phyloP scores from a whole-genome alignment of 2,113 vertebrate species.

The Larimichthys crocea region DNA sequence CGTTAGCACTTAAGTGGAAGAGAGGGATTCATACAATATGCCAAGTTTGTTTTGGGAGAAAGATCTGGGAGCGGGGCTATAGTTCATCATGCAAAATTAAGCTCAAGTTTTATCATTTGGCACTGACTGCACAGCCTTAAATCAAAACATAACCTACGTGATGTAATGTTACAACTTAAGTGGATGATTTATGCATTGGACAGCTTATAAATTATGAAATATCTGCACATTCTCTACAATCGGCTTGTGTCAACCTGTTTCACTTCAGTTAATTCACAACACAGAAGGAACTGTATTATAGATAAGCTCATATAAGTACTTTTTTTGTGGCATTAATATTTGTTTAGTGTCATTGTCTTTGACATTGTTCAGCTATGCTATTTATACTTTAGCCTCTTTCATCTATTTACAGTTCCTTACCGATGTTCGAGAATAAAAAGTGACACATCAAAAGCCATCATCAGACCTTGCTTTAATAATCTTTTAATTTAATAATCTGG shows the following conservation, averaged over 20 bases:
- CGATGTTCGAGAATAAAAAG: conserved; percentile 15
- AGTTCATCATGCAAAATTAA: conserved; percentile 58
- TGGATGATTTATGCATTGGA: conserved; percentile 55
- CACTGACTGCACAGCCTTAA: conserved; percentile 27
- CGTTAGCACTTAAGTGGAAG: conserved; percentile 69
- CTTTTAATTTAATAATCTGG: background rate
- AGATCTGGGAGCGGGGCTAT: conserved; percentile 28
- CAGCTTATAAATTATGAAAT: conserved; percentile 43
- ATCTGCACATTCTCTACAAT: conserved; percentile 41
- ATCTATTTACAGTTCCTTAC: conserved; percentile 12
- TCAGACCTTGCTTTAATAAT: background rate
- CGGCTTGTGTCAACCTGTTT: conserved; percentile 31
- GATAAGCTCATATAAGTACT: conserved; percentile 45
- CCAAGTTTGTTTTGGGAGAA: conserved; percentile 58
- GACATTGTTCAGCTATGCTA: conserved; percentile 1
- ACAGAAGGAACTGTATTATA: conserved; percentile 25
- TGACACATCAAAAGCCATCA: conserved; percentile 13
- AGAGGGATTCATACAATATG: conserved; percentile 52
- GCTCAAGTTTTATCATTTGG: conserved; percentile 29
- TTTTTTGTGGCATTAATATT: conserved; percentile 33
- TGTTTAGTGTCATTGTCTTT: conserved; percentile 28
- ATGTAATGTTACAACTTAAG: conserved; percentile 46
- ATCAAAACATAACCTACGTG: conserved; percentile 43
- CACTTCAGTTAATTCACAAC: conserved; percentile 12
- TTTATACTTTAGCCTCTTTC: background rate